phyloP scores from a whole-genome alignment of 2,888 invertebrate species.

The Salticus scenicus region DNA sequence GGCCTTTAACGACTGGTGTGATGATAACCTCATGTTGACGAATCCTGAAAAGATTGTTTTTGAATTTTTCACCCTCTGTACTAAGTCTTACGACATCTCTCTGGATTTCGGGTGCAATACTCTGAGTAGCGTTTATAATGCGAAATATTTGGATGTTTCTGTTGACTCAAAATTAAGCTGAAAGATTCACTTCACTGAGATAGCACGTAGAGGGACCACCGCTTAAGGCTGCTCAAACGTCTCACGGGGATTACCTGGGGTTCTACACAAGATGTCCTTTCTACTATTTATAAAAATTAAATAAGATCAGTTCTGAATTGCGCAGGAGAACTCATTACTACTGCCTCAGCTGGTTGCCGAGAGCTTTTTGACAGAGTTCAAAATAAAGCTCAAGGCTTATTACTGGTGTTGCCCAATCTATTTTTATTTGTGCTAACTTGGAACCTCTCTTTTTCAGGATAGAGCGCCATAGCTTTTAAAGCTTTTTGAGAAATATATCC shows the following conservation, averaged over 20 bases:
- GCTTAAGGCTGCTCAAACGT: background rate
- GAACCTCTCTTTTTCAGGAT: conserved; percentile 1
- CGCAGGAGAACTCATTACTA: background rate
- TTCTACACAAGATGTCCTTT: conserved; percentile 5
- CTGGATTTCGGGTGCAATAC: background rate
- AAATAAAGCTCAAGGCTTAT: background rate
- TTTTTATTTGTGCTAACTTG: background rate
- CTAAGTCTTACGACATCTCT: background rate
- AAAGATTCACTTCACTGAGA: background rate
- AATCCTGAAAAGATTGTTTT: background rate
- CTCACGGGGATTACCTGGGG: background rate
- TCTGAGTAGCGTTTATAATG: background rate
- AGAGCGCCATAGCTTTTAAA: background rate
- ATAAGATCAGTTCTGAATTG: background rate
- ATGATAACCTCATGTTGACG: conserved; percentile 1
- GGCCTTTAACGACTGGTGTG: background rate
- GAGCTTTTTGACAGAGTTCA: background rate
- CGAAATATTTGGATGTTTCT: background rate
- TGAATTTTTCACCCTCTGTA: background rate
- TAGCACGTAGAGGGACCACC: too few relatives aligned
- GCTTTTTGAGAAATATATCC: background rate
- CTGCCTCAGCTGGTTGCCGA: background rate
- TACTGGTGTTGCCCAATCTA: background rate
- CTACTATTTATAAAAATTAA: background rate
- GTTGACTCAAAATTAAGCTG: background rate